Base-by-base conservation (phyloP, 2,888 invertebrate genomes). In the Agrochola lychnidis region DNA sequence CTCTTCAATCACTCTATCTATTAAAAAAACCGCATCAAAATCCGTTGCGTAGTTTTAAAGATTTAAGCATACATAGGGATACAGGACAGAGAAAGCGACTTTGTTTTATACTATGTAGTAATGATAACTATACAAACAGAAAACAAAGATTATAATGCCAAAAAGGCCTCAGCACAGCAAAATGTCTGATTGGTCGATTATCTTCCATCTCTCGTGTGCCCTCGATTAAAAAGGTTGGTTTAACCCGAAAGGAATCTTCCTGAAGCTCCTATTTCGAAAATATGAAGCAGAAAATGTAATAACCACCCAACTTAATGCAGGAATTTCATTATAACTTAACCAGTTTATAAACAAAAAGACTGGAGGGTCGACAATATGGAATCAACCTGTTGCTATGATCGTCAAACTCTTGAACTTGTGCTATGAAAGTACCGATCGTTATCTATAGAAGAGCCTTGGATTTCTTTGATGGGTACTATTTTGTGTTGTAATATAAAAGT, bases 371-470 rank as follows among this genome's bases (percentile, higher is more conserved):
- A 66, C 64, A 56, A 59, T 40, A 59, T 59, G 51, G 22, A 16
- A 14, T 25, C 68, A 70, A 79, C 79, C 69, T 79, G 69, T 76
- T 81, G 76, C 82, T 61, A 40, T 12, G 57, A 30, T 19, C 68
- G 45, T 36, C 22, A 53, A 59, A 82, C 45, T 22, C 45, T 40
- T 61, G 64, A 76, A 75, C 68, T 81, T 45, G 59, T 25, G 45
- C 22, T 64, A 81, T 76, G 4, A n/a, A 81, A 81, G 30, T 56
- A 53, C 45, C 51, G 56, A 36, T 81, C 53, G 45, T 45, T 45
- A 68, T 75, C 51, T n/a, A 36, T 45, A 48, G 42, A 57, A n/a
- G 12, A 48, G 19, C 30, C 53, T 48, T 79, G 45, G 4, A n/a
- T 59, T 48, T 62, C 40, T 73, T 73, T 57, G 14, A 73, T 59